Percentiles rank a stretch among this genome's conserved stretches.
Evolutionary conservation across 2,797 vertebrate species (phyloP).

Genomic region (Eidolon dupreanum): DNA sequence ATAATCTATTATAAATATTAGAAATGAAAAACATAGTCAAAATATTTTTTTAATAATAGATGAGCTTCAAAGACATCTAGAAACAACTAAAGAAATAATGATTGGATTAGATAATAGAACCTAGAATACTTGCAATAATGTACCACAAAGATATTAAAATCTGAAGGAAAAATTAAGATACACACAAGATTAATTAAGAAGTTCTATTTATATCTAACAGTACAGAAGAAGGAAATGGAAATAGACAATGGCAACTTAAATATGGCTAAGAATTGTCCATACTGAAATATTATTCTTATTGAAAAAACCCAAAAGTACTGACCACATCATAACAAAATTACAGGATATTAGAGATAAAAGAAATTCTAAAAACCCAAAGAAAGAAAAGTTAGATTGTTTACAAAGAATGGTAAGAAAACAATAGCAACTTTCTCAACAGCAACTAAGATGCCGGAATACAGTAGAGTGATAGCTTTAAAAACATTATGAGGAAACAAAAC

Average conservation of each 20-base stretch:
- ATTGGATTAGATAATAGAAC: background rate
- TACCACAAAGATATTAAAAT: background rate
- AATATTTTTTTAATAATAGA: background rate
- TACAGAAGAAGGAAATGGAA: background rate
- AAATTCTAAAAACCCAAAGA: background rate
- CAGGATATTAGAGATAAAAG: background rate
- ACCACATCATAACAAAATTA: background rate
- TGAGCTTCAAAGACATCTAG: background rate
- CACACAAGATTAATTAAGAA: background rate
- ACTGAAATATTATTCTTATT: background rate
- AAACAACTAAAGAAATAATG: background rate
- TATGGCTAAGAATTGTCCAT: background rate
- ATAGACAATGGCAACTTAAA: background rate
- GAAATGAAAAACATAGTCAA: background rate
- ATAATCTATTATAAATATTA: background rate
- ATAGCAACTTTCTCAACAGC: background rate
- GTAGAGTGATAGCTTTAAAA: background rate
- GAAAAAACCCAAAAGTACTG: background rate
- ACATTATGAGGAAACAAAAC: background rate
- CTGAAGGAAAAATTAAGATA: background rate
- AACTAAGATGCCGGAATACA: background rate
- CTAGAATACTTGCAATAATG: background rate
- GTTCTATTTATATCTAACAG: background rate
- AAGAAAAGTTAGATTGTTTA: background rate
- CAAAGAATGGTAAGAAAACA: background rate